These are phyloP conservation scores for Semicossyphus pulcher DNA, from an alignment of 2,113 vertebrate species.

Conservation along the genomic window DNA sequence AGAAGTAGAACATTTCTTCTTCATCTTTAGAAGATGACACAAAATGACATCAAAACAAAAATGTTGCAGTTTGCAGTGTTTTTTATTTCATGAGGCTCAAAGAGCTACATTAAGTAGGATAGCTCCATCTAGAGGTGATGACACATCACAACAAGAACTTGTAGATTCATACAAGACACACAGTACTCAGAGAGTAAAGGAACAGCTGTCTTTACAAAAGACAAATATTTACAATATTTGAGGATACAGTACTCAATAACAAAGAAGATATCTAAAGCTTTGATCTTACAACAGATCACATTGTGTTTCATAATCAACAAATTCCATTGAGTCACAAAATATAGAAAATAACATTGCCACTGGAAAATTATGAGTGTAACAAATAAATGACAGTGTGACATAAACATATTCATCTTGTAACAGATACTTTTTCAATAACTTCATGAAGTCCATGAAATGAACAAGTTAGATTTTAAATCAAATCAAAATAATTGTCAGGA, in stretches of 20 bases:
- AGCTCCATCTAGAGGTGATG: conserved; percentile 28
- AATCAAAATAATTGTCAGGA: background rate
- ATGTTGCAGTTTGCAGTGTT: background rate
- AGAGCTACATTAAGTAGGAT: background rate
- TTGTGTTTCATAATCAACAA: background rate
- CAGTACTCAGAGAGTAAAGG: conserved; percentile 23
- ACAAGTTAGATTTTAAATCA: background rate
- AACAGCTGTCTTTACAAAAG: conserved; percentile 36
- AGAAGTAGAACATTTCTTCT: no score
- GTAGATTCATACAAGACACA: conserved; percentile 25
- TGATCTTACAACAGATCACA: conserved; percentile 5
- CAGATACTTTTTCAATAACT: background rate
- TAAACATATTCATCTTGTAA: conserved; percentile 12
- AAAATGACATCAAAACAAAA: background rate
- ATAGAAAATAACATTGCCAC: no score
- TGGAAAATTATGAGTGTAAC: no score
- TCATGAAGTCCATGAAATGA: background rate
- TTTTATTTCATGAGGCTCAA: conserved; percentile 27
- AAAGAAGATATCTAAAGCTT: background rate
- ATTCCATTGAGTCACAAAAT: no score
- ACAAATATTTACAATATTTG: background rate
- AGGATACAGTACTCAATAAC: background rate
- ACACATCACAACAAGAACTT: conserved; percentile 45
- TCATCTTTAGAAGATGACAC: no score
- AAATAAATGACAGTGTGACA: conserved; percentile 1